These are phyloP conservation scores for Popillia japonica DNA, from an alignment of 1,140 invertebrate genomes.

Conservation along the genomic window DNA sequence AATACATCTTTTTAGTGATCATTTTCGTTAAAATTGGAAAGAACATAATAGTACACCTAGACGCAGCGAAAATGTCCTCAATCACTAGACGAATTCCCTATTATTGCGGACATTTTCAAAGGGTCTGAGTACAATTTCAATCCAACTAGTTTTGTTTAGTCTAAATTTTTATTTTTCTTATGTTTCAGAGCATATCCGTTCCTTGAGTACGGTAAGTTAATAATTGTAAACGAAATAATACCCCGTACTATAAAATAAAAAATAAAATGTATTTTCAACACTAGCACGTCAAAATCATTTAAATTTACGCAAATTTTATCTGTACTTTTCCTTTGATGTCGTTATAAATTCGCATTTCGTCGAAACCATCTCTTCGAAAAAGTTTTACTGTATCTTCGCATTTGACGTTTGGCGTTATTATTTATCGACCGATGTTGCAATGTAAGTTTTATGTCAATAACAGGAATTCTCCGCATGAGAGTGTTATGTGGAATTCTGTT, in stretches of 20 bases:
- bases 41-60: no score
- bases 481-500: not conserved
- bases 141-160: no score
- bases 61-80: no score
- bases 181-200: not conserved
- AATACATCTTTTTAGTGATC: no score
- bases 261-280: not conserved
- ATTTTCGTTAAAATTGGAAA: no score
- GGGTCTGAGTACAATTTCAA: no score
- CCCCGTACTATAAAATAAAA: not conserved
- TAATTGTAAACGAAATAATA: not conserved
- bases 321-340: conserved; percentile 15
- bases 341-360: conserved; percentile 14
- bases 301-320: conserved; percentile 11
- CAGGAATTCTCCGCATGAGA: not conserved
- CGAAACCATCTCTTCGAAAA: conserved; percentile 9
- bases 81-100: no score
- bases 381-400: not conserved
- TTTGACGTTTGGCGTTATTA: not conserved
- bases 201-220: not conserved
- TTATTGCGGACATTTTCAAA: no score
- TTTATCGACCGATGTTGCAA: not conserved
- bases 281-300: not conserved
- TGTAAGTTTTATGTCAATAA: conserved; percentile 15
- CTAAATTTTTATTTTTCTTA: not conserved